Base-by-base conservation (phyloP, 2,797 vertebrate genomes). In the Molothrus aeneus region DNA sequence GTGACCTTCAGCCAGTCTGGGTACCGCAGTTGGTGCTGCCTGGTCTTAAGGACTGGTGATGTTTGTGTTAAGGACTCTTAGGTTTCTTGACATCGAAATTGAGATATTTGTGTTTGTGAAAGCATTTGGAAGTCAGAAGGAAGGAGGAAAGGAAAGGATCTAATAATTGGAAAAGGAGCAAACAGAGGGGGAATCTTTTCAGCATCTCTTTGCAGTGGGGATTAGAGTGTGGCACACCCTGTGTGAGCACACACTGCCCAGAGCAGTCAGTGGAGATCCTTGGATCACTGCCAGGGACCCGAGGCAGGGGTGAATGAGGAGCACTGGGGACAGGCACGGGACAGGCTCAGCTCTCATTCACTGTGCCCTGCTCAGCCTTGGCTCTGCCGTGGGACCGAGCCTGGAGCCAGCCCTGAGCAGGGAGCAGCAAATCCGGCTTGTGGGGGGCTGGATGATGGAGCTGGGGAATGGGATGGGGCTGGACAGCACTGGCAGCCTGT, bases 361-460 rank as follows among this genome's bases (percentile, higher is more conserved):
- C 13, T 2, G 3, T 0, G 17, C 71, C 51, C 79, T 31, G 7
- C 25, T 68, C 51, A 13, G 6, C 17, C 3, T 4, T 13, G 40
- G 12, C 3, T 8, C 91, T 69, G 51, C 47, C 40, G 61, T 47
- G 6, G 16, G 43, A 70, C 25, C 18, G 24, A 50, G 48, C 50
- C 24, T 4, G 38, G 32, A 50, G 48, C 26, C 16, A 50, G 48
- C 48, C 26, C 48, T 6, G 16, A 28, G 48, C 48, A 28, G 48
- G 48, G 48, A 28, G 50, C 50, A 51, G 50, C 50, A 28, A 28
- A 51, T 51, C 6, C 4, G 13, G 24, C 13, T 26, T 9, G 47
- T 8, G 47, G 13, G 22, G 77, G 77, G 85, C 28, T 42, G 60
- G 32, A 65, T 32, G 18, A 21, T 32, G 45, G 34, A 20, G 18